These are phyloP conservation scores for Capitella teleta DNA, from an alignment of 1,140 invertebrate species.

Conservation along the genomic window DNA sequence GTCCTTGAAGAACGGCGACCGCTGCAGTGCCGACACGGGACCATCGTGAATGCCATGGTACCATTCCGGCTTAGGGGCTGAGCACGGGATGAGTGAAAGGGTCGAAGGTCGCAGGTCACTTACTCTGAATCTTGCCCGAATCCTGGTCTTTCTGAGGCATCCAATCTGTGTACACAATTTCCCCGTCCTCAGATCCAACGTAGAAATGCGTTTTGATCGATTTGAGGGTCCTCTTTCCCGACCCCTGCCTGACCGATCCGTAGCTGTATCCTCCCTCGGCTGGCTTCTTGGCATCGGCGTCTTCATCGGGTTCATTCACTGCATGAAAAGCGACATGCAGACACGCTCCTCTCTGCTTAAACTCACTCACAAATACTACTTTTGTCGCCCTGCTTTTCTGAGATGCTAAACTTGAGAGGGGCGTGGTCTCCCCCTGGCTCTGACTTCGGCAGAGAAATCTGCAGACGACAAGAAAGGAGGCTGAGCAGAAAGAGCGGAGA, in stretches of 20 bases:
- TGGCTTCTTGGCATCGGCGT: constrained; percentile 12
- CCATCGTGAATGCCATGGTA: constrained; percentile 40
- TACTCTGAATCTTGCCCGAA: constrained; percentile 41
- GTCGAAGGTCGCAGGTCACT: constrained; percentile 6
- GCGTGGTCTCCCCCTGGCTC: constrained; percentile 41
- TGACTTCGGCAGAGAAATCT: constrained; percentile 30
- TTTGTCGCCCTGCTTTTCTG: constrained; percentile 37
- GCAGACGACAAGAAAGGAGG: not conserved
- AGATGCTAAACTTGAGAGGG: constrained; percentile 37
- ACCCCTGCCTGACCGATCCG: constrained; percentile 22
- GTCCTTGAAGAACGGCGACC: constrained; percentile 44
- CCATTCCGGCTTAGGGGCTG: constrained; percentile 41
- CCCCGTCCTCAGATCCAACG: constrained; percentile 42
- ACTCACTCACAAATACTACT: no score
- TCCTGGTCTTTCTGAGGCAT: constrained; percentile 44
- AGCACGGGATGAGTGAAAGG: constrained; percentile 6
- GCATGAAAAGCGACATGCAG: not conserved
- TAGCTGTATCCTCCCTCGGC: constrained; percentile 5
- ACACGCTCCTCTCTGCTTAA: no score
- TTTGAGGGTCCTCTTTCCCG: constrained; percentile 35
- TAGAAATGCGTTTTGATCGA: constrained; percentile 38
- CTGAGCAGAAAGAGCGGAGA: not conserved
- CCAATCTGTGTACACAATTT: constrained; percentile 43
- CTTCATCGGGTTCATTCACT: not conserved
- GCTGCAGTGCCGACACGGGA: constrained; percentile 31